Conservation (phyloP, 2,888 invertebrate genomes). For the Lithophane leautieri region DNA sequence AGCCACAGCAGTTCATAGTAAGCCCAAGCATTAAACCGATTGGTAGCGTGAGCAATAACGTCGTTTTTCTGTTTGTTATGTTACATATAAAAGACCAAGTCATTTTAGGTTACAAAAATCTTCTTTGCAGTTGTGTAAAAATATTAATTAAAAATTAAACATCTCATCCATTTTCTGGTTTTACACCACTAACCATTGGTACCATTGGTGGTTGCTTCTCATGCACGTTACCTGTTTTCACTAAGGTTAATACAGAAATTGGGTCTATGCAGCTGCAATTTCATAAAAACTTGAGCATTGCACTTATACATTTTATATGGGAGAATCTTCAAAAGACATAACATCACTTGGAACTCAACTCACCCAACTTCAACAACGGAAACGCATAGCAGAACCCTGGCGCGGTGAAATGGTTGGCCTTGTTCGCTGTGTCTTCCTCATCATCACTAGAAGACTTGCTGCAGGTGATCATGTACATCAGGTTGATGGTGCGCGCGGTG, state of each 20-base stretch:
- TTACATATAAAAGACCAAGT: neutral
- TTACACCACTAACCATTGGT: too few species aligned
- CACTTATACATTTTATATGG: neutral
- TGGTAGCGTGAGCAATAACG: too few species aligned
- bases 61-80: too few species aligned
- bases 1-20: too few species aligned
- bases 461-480: constrained; percentile 89
- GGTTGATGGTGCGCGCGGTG: constrained; percentile 91
- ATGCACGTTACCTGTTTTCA: too few species aligned
- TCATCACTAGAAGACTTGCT: constrained; percentile 51
- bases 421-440: constrained; percentile 52
- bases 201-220: neutral
- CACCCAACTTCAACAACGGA: constrained; percentile 93
- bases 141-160: neutral
- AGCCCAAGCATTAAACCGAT: neutral
- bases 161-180: neutral
- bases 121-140: neutral
- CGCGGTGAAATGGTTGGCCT: constrained; percentile 89
- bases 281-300: neutral
- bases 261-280: neutral
- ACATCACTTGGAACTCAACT: constrained; percentile 10
- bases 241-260: neutral
- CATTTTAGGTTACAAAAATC: neutral
- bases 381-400: constrained; percentile 96
- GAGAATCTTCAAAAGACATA: neutral